Evolutionary conservation across 2,888 invertebrate genomes (phyloP), one percentile per base, ranked within the genome.

Genomic region (Yponomeuta cagnagella): DNA sequence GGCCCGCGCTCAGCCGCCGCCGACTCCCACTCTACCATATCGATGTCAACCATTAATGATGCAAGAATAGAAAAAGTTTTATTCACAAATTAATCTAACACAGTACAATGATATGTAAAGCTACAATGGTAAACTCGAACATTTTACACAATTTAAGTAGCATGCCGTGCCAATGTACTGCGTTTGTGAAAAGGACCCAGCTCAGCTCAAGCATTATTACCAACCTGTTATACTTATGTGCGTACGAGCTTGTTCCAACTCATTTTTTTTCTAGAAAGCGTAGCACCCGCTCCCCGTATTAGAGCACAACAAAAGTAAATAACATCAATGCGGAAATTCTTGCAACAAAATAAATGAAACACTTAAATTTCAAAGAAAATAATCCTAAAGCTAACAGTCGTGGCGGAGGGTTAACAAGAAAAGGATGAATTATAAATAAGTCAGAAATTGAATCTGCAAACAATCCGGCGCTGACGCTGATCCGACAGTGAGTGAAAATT

Each of bases 281-380:
- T 12, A 5, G 10, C 10, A 4, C n/a, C 10, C 12, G 33, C 33
- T 65, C 31, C 10, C 10, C 23, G 10, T 9, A 0, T 63, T 63
- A 23, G 33, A 33, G 12, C 30, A 4, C 30, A 10, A 65, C 9
- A 65, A 12, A 65, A 33, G 1, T 2, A 10, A 10, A 4, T 31
- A 31, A 33, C 30, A 31, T 30, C 33, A 10, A 43, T 43, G 9
- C 30, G 33, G 12, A 12, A 31, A 10, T 31, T 12, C 23, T 31
- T 23, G 48, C 48, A 15, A 48, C 43, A 48, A 48, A n/a, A n/a
- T 48, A 68, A 68, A n/a, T 9, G 1, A n/a, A 23, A 23, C 48
- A 48, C 15, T n/a, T 48, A n/a, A 2, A 12, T 66, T 66, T 43
- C 10, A 23, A 68, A 97, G 58, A 69, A 31, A 69, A 58, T 58